phyloP scores from a whole-genome alignment of 2,888 invertebrate species.

The Papilio elwesi region DNA sequence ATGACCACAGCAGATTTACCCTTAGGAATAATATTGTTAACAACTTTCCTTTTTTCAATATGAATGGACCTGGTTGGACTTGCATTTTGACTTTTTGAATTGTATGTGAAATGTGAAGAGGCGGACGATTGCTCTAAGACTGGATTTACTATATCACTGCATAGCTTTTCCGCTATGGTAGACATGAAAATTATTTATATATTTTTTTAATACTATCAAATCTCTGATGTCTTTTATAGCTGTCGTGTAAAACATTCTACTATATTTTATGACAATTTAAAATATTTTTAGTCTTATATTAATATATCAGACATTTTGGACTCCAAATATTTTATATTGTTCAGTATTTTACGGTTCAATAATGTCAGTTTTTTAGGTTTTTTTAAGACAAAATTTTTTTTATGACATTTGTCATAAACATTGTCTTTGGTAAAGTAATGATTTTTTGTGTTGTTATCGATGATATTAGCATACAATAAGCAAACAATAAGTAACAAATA shows the following conservation, averaged over 20 bases:
- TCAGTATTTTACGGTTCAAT: background rate
- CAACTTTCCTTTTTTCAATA: constrained; percentile 56
- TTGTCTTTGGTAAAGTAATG: background rate
- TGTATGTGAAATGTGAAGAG: constrained; percentile 35
- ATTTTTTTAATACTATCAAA: constrained; percentile 8
- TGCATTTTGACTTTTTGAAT: constrained; percentile 39
- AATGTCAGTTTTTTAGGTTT: background rate
- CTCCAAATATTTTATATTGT: background rate
- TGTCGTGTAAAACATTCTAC: constrained; percentile 10
- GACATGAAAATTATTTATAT: constrained; percentile 55
- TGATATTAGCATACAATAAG: too few relatives aligned
- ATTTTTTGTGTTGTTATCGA: too few relatives aligned
- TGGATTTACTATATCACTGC: constrained; percentile 62
- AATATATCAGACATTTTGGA: background rate
- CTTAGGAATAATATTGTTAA: constrained; percentile 52
- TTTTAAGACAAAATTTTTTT: background rate
- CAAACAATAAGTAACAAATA: too few relatives aligned
- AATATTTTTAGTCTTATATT: background rate
- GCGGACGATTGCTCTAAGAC: constrained; percentile 47
- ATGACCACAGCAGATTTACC: constrained; percentile 44
- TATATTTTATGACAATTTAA: background rate
- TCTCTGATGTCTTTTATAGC: background rate
- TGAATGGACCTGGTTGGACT: constrained; percentile 50
- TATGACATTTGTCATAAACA: constrained; percentile 3
- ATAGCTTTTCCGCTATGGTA: constrained; percentile 61